Percentiles rank a stretch among this genome's conserved stretches.
phyloP scores from a whole-genome alignment of 2,888 invertebrate species.

The Chrysopilus asiliformis region DNA sequence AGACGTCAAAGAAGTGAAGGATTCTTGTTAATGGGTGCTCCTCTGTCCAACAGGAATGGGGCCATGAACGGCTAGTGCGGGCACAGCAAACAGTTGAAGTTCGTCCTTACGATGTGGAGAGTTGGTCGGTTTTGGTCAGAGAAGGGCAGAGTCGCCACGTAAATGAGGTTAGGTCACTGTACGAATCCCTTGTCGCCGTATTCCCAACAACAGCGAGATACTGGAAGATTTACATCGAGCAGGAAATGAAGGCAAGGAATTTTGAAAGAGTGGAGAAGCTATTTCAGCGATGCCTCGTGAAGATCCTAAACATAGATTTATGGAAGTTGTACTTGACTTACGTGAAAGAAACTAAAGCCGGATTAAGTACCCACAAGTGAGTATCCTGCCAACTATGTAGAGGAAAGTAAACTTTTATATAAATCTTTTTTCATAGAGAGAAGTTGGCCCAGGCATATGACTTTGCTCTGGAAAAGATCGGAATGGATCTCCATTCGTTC shows the following conservation, averaged over 20 bases:
- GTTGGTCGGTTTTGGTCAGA: constrained; percentile 90
- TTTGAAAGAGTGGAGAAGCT: constrained; percentile 99
- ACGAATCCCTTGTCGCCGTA: constrained; percentile 84
- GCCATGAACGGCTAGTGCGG: constrained; percentile 67
- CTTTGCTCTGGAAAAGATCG: constrained; percentile 97
- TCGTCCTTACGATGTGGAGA: constrained; percentile 88
- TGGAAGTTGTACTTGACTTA: constrained; percentile 97
- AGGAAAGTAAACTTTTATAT: not conserved
- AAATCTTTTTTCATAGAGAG: constrained; percentile 49
- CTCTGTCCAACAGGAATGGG: constrained; percentile 80
- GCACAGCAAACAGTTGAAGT: constrained; percentile 78
- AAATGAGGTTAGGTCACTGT: constrained; percentile 80
- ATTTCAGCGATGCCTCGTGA: constrained; percentile 94
- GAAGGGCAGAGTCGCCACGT: constrained; percentile 82
- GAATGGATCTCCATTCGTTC: constrained; percentile 94
- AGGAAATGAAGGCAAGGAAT: constrained; percentile 93
- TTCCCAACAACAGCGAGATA: constrained; percentile 95
- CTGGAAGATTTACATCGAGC: constrained; percentile 98
- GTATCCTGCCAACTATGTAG: constrained; percentile 27
- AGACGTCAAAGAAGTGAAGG: too few species aligned
- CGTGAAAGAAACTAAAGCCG: constrained; percentile 94
- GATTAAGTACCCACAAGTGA: constrained; percentile 85
- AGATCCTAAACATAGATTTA: constrained; percentile 96
- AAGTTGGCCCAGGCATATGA: constrained; percentile 99
- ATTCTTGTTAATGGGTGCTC: not conserved